These are phyloP conservation scores for Lynx canadensis DNA, from an alignment of 2,113 vertebrate genomes.

Conservation along the genomic window DNA sequence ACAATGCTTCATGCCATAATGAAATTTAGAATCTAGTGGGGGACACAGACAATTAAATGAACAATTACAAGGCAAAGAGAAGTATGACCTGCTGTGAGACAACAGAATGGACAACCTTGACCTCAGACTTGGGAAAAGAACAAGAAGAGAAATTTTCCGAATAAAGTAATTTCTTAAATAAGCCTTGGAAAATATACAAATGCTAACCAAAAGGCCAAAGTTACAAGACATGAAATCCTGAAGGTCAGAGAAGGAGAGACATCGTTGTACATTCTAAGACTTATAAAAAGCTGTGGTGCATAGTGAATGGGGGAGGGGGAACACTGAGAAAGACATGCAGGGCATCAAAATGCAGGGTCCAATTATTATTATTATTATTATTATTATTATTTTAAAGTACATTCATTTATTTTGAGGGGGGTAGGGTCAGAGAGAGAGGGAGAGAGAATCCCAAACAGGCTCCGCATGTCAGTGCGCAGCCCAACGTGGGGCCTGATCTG, in stretches of 20 bases:
- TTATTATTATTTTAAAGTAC: no score
- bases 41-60: neutral
- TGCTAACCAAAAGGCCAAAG: neutral
- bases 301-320: neutral
- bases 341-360: neutral
- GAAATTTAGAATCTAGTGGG: neutral
- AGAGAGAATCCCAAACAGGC: no score
- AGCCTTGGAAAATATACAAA: neutral
- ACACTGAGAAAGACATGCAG: neutral
- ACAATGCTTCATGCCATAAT: neutral
- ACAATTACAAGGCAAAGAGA: neutral
- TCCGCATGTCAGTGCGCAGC: no score
- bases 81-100: neutral
- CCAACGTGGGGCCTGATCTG: no score
- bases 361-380: neutral
- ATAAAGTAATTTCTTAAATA: neutral
- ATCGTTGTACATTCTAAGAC: neutral
- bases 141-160: neutral
- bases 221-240: neutral
- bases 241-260: neutral
- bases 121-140: neutral
- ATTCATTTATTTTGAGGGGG: no score
- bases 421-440: no score
- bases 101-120: neutral
- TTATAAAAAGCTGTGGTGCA: neutral